Base-by-base conservation (phyloP, 2,113 vertebrate species). In the Saccopteryx bilineata region DNA sequence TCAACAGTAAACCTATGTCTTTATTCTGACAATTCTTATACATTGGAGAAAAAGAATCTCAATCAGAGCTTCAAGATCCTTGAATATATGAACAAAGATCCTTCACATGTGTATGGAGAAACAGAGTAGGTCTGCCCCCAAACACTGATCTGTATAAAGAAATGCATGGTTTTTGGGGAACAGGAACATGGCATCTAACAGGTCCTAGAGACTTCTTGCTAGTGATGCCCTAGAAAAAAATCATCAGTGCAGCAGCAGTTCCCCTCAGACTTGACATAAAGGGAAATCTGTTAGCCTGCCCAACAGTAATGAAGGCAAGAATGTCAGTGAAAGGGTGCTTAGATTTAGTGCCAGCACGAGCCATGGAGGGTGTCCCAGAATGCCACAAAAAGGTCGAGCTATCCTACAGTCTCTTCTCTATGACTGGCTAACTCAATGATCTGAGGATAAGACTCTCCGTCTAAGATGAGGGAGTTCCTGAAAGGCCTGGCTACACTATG, bases 21-120 rank as follows among this genome's bases (percentile, higher is more conserved):
- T 26, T 72, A 85, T 26, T 75, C 28, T 19, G 24, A 65, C 33
- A 84, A 80, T 65, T 66, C 14, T n/a, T 71, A 72, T 15, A 13
- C 60, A 76, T 0, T 65, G 68, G 8, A 83, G 68, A 66, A 78
- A 83, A 84, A 95, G 9, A 74, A 75, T 80, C 12, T 60, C 78
- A 72, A 33, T 65, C 52, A 84, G 28, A 50, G 74, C 58, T 84
- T 72, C 50, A 71, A 74, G 33, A 69, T 58, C 63, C 28, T 82
- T 69, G 58, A 85, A 75, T 39, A 72, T 66, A 28, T n/a, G 52
- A 89, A 87, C 7, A 96, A 88, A 86, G n/a, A 63, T 33, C 71
- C 72, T 88, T 74, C 28, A 24, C 7, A 72, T 66, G 72, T 65
- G 68, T 50, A 81, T 2, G 39, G 33, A 94, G 56, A 79, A 69